These are phyloP conservation scores for Penaeus chinensis DNA, from an alignment of 1,140 invertebrate species.

Conservation along the genomic window DNA sequence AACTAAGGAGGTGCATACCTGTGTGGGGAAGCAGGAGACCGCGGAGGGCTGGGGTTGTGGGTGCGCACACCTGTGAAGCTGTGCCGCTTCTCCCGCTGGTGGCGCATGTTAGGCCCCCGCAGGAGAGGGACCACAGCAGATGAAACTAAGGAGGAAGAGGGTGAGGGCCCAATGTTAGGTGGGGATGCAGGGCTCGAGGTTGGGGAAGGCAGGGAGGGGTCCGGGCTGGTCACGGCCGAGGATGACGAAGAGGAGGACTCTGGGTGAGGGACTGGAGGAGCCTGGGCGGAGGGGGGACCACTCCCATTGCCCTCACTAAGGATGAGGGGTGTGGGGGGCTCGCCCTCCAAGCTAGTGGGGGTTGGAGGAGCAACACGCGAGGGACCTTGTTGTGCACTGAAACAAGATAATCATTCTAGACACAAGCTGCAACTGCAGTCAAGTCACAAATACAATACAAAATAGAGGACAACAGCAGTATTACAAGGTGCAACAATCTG, in stretches of 20 bases:
- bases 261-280: slow-evolving; percentile 24
- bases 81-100: slow-evolving; percentile 59
- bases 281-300: slow-evolving; percentile 35
- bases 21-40: slow-evolving; percentile 53
- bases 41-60: slow-evolving; percentile 54
- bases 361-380: slow-evolving; percentile 57
- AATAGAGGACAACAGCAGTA: neutral
- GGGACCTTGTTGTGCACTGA: slow-evolving; percentile 55
- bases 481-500: neutral
- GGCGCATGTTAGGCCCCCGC: slow-evolving; percentile 52
- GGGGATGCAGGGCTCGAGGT: slow-evolving; percentile 44
- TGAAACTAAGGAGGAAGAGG: slow-evolving; percentile 37
- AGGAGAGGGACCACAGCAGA: slow-evolving; percentile 54
- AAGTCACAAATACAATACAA: slow-evolving; percentile 14
- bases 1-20: slow-evolving; percentile 37
- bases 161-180: slow-evolving; percentile 47
- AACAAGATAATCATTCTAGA: slow-evolving; percentile 49
- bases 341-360: slow-evolving; percentile 51
- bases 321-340: slow-evolving; percentile 52
- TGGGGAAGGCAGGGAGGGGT: slow-evolving; percentile 49
- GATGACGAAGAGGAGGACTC: slow-evolving; percentile 56
- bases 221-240: slow-evolving; percentile 50
- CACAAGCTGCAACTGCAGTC: neutral
- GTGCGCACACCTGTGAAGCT: slow-evolving; percentile 52
- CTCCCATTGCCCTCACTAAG: slow-evolving; percentile 38